Conservation (phyloP, 2,888 invertebrate genomes). For the Clistopyga incitator region DNA sequence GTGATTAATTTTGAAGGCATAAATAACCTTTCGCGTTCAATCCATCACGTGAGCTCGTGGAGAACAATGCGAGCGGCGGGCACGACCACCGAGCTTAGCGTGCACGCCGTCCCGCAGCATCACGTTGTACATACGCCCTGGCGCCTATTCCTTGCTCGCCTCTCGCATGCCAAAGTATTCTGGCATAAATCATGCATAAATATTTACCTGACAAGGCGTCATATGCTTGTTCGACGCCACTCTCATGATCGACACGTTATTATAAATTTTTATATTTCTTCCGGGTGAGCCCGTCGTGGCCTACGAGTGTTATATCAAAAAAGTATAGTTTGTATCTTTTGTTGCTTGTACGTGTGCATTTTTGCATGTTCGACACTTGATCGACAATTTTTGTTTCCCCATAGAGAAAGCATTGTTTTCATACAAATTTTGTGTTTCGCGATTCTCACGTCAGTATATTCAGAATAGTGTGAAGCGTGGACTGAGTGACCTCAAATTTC, state of each 20-base stretch:
- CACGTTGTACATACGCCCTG: constrained; percentile 51
- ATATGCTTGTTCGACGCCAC: constrained; percentile 39
- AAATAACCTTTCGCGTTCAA: constrained; percentile 76
- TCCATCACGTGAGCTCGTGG: constrained; percentile 69
- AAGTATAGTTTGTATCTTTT: constrained; percentile 5
- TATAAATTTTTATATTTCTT: constrained; percentile 34
- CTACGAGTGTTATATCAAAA: neutral
- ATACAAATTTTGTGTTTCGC: too few relatives aligned
- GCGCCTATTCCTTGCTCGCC: constrained; percentile 56
- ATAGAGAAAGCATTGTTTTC: neutral
- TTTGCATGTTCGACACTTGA: neutral
- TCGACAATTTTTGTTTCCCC: neutral
- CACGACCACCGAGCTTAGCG: constrained; percentile 44
- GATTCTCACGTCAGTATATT: too few relatives aligned
- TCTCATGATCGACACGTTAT: constrained; percentile 57
- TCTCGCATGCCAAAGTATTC: constrained; percentile 62
- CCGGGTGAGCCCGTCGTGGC: neutral
- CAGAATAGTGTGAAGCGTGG: too few relatives aligned
- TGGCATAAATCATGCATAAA: constrained; percentile 76
- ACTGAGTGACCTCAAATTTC: too few relatives aligned
- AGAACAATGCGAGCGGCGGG: constrained; percentile 62
- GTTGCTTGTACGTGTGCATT: constrained; percentile 4
- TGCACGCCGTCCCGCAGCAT: constrained; percentile 33
- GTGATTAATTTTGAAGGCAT: constrained; percentile 77
- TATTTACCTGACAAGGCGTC: constrained; percentile 73